Conservation (phyloP, 2,888 invertebrate genomes). For the Catotricha subobsoleta region DNA sequence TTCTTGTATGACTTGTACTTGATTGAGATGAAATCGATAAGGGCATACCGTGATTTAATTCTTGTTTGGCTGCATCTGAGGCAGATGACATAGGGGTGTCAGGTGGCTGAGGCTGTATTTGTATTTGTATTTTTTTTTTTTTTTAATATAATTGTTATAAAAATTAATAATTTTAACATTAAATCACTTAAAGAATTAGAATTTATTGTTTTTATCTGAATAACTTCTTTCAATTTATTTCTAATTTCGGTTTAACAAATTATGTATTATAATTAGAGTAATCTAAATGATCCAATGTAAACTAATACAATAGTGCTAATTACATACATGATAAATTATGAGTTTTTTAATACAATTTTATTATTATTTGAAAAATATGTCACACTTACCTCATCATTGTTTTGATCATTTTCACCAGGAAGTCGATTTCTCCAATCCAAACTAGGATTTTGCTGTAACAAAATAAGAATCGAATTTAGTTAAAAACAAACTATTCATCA, state of each 20-base stretch:
- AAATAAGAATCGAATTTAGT: neutral
- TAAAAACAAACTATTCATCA: neutral
- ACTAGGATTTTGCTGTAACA: constrained; percentile 2
- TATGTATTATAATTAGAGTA: too few relatives aligned
- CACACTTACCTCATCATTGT: constrained; percentile 11
- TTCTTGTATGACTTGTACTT: constrained; percentile 29
- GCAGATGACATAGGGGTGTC: constrained; percentile 13
- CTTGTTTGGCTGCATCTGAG: constrained; percentile 16
- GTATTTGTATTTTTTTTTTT: too few relatives aligned
- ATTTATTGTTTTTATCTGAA: too few relatives aligned
- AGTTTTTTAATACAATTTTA: too few relatives aligned
- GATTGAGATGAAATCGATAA: constrained; percentile 13
- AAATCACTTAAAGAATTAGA: too few relatives aligned
- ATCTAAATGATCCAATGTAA: too few relatives aligned
- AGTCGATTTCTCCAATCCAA: constrained; percentile 12
- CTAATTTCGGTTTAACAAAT: too few relatives aligned
- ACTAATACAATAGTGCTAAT: too few relatives aligned
- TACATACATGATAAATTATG: too few relatives aligned
- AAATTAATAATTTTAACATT: too few relatives aligned
- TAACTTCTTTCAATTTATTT: too few relatives aligned
- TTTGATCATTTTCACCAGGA: constrained; percentile 10
- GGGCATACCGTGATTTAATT: constrained; percentile 15
- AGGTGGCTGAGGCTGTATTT: constrained; percentile 7
- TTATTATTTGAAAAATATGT: neutral
- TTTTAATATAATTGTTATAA: too few relatives aligned